Evolutionary conservation across 2,797 vertebrate species (phyloP).

Genomic region (Tokudaia muenninki): DNA sequence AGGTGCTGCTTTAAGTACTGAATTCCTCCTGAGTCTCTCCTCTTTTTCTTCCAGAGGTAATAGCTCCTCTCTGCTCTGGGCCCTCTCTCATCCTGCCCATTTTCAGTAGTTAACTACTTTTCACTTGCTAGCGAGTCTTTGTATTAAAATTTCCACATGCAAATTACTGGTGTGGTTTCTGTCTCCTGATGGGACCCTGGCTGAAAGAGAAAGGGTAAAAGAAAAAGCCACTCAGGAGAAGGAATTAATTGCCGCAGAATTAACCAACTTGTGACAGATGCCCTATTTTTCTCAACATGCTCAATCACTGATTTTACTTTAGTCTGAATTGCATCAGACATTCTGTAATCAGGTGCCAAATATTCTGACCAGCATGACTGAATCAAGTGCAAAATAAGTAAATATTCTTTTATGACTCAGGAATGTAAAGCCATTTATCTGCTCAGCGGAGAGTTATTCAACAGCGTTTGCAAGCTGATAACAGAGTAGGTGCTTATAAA

Average conservation of each 20-base stretch:
- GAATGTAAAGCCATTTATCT: constrained; percentile 71
- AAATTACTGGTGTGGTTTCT: constrained; percentile 1
- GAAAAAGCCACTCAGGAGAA: neutral
- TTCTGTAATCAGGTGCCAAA: constrained; percentile 52
- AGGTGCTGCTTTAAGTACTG: neutral
- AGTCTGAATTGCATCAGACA: constrained; percentile 60
- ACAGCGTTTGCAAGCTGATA: neutral
- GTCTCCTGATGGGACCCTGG: neutral
- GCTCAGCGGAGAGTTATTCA: constrained; percentile 68
- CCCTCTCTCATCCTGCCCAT: neutral
- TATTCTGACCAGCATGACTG: constrained; percentile 56
- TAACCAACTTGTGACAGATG: neutral
- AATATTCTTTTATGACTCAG: constrained; percentile 49
- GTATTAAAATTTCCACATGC: neutral
- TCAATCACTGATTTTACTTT: constrained; percentile 66
- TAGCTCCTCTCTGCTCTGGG: neutral
- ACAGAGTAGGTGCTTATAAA: constrained; percentile 10
- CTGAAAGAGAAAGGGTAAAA: neutral
- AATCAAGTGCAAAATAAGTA: constrained; percentile 53
- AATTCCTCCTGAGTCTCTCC: neutral
- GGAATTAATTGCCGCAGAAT: constrained; percentile 26
- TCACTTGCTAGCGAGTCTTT: constrained; percentile 1
- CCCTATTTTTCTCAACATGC: neutral
- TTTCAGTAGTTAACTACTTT: neutral
- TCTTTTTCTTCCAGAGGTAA: neutral